Base-by-base conservation (phyloP, 2,888 invertebrate species). In the Eilema griseolum region DNA sequence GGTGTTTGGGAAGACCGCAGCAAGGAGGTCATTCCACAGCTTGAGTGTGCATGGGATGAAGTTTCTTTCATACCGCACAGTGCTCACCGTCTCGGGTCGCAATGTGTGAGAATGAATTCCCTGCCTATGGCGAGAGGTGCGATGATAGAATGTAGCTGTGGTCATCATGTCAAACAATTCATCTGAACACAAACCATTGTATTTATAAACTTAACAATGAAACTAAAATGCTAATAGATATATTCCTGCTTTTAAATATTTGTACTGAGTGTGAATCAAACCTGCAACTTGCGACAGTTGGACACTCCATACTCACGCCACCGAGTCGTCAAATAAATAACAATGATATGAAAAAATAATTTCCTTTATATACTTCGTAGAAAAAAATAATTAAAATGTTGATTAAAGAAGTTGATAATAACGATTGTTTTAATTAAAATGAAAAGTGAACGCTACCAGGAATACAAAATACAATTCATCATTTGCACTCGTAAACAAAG, bases 351-450 rank as follows among this genome's bases (percentile, higher is more conserved):
- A 52, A 52, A 52, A 52, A 52, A n/a, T 52, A 52, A 52, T 52
- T n/a, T n/a, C 52, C 2, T n/a, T 0, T n/a, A 52, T 52, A 20
- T 46, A n/a, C n/a, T 52, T 20, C 46, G 46, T 20, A 46, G 16
- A 46, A 46, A n/a, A n/a, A n/a, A n/a, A n/a, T n/a, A 10, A 52
- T 52, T 52, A n/a, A 0, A 52, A 52, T 10, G 52, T n/a, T 52
- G 52, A 52, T 52, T 20, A 52, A 52, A 52, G 52, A 52, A 1
- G 20, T 8, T 52, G 10, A 52, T n/a, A 52, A 52, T 4, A n/a
- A n/a, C 52, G n/a, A 52, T 52, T n/a, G 8, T 52, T 52, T 52
- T 52, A 52, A 52, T 52, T 52, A 52, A 52, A 52, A 52, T 52
- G 10, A 52, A 52, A 52, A 52, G 20, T 52, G n/a, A n/a, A 52